Conservation (phyloP, 1,140 invertebrate species). For the Ips nitidus region DNA sequence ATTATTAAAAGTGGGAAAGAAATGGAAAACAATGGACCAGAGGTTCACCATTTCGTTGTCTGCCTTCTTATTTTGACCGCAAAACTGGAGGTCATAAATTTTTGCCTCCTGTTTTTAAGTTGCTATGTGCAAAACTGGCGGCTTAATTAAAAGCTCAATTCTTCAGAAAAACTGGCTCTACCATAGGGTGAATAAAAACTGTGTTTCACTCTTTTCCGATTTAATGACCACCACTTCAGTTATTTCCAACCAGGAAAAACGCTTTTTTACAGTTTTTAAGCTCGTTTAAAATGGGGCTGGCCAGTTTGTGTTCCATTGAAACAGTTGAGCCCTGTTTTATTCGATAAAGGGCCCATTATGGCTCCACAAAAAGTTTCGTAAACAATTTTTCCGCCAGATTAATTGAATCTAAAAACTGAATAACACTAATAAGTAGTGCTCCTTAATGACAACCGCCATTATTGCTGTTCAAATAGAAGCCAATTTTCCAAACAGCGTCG, state of each 20-base stretch:
- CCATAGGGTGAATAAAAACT: conserved; percentile 22
- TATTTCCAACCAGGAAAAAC: conserved; percentile 17
- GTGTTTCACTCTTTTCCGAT: conserved; percentile 27
- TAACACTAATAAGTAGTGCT: no score
- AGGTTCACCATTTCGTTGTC: no score
- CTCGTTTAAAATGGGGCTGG: conserved; percentile 16
- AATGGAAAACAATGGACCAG: neutral
- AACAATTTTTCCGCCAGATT: no score
- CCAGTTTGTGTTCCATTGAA: conserved; percentile 18
- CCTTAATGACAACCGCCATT: no score
- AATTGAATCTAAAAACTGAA: no score
- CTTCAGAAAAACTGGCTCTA: conserved; percentile 20
- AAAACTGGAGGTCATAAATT: no score
- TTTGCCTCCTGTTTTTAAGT: no score
- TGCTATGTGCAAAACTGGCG: no score
- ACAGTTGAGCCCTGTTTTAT: conserved; percentile 13
- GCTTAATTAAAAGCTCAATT: conserved; percentile 32
- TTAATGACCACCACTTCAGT: conserved; percentile 31
- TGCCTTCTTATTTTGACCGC: no score
- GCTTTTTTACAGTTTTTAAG: conserved; percentile 31
- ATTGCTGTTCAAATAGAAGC: neutral
- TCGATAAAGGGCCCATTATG: conserved; percentile 4
- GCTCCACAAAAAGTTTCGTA: neutral
- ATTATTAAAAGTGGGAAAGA: conserved; percentile 8
- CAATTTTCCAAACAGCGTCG: conserved; percentile 16